Conservation (phyloP, 2,113 vertebrate species). For the Ochotona curzoniae region DNA sequence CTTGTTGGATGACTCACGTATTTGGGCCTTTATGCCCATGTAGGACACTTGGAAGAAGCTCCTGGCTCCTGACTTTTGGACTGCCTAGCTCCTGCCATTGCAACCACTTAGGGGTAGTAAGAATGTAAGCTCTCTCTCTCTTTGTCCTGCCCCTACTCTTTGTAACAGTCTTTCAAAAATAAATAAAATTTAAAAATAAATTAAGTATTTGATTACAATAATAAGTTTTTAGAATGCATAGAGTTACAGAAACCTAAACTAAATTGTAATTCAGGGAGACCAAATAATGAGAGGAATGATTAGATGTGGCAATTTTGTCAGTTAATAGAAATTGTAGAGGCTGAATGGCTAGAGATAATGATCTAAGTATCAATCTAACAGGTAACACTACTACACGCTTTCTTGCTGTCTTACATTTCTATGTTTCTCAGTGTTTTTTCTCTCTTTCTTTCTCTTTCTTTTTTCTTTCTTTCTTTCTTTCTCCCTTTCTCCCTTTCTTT, state of each 20-base stretch:
- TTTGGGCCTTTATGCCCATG: no score
- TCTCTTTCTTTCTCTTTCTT: background rate
- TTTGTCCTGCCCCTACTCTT: no score
- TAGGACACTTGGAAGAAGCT: no score
- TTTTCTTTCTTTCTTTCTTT: background rate
- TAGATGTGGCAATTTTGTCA: slow-evolving; percentile 12
- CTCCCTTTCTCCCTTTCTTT: background rate
- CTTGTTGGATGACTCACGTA: no score
- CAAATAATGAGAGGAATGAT: background rate
- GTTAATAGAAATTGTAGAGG: slow-evolving; percentile 30
- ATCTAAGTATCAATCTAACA: no score
- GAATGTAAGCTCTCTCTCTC: no score
- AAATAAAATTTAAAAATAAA: background rate
- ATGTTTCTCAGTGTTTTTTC: background rate
- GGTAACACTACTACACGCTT: no score
- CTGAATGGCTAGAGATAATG: background rate
- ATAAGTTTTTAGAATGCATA: slow-evolving; percentile 4
- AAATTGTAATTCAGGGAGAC: background rate
- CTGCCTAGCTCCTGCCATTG: no score
- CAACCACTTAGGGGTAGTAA: no score
- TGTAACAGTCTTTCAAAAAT: no score
- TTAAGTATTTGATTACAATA: slow-evolving; percentile 44
- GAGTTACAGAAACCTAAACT: background rate
- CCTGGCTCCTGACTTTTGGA: no score
- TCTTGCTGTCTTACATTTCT: background rate